Base-by-base conservation (phyloP, 2,888 invertebrate species). In the Ectobius pallidus region DNA sequence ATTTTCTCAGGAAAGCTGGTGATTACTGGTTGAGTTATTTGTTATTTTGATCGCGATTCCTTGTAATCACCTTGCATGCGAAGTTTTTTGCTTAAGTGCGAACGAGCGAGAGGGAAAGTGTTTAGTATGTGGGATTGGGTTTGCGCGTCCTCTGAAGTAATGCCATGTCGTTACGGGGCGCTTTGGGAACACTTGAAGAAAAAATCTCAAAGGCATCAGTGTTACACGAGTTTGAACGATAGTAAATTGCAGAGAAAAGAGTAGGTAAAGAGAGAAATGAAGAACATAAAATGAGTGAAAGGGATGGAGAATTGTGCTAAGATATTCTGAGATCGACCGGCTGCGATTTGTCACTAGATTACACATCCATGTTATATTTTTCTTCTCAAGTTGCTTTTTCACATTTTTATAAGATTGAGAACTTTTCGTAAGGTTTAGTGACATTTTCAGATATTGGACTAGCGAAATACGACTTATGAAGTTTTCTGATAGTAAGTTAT, bases 221-320 rank as follows among this genome's bases (percentile, higher is more conserved):
- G 65, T 52, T 65, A 65, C 30, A 55, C 3, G 25, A 39, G 18
- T 63, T 71, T 65, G 52, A 65, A 49, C 65, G n/a, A 39, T 52
- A 39, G 65, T 65, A 71, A 65, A 71, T 65, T 65, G 65, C 52
- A 52, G 27, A 65, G 65, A 52, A 32, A 16, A 30, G 30, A 49
- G 52, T 39, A 63, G 71, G 65, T 71, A 71, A 71, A 65, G 32
- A 63, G 49, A 44, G 20, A 62, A 71, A 65, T 71, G 46, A 52
- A 58, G 49, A 32, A 49, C n/a, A 58, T 30, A 22, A n/a, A 71
- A 44, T 20, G 71, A 49, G 20, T 42, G 34, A 34, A 6, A 11
- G 11, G 11, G 34, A 34, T 34, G 34, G 34, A 34, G 34, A 11
- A 7, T 7, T 7, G 34, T 34, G 11, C 34, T 61, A 30, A 55